These are phyloP conservation scores for Lordiphosa fenestrarum DNA, from an alignment of 2,888 invertebrate genomes.

Conservation along the genomic window DNA sequence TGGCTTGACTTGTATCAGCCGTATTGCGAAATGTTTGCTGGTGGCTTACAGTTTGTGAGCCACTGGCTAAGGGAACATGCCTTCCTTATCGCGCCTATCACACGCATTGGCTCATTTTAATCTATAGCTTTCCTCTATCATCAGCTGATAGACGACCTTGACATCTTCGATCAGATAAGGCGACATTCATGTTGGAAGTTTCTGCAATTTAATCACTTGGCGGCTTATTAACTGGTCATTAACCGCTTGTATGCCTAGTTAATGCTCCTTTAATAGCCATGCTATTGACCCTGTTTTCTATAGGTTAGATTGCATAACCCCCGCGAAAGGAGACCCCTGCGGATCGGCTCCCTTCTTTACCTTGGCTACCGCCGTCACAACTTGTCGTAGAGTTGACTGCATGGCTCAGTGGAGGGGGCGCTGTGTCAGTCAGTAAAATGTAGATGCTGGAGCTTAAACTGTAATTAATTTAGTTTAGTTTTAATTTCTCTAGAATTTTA, in stretches of 20 bases:
- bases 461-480: background rate
- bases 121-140: background rate
- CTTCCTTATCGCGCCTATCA: conserved; percentile 47
- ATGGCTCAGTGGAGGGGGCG: conserved; percentile 44
- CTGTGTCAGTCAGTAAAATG: conserved; percentile 25
- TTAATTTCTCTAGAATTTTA: no score
- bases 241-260: no score
- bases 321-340: background rate
- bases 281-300: conserved; percentile 34
- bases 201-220: no score
- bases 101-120: conserved; percentile 7
- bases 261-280: conserved; percentile 16
- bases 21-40: no score
- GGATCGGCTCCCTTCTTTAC: conserved; percentile 39
- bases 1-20: no score
- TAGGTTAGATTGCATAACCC: conserved; percentile 77
- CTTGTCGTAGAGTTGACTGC: conserved; percentile 73
- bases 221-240: no score
- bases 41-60: no score
- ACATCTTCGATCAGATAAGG: conserved; percentile 21
- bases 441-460: conserved; percentile 22
- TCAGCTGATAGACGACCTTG: conserved; percentile 13
- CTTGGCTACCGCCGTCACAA: conserved; percentile 63
- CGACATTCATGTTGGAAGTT: conserved; percentile 4
- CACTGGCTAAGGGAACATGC: no score